Evolutionary conservation across 2,797 vertebrate species (phyloP).

Genomic region (Lepus townsendii): DNA sequence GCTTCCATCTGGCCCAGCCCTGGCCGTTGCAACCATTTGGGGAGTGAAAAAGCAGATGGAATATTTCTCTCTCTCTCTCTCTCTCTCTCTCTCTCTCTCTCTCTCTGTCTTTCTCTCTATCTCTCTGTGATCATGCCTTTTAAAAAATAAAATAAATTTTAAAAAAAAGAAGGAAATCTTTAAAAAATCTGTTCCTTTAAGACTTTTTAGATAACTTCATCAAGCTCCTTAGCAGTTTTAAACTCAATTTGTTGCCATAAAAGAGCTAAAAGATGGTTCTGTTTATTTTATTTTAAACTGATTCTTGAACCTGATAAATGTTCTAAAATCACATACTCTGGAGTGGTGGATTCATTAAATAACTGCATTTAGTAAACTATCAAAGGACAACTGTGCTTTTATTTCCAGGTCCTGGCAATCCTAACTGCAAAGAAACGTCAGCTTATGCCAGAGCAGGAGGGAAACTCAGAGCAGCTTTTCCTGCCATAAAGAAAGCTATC

Average conservation of each 20-base stretch:
- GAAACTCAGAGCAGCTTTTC: background rate
- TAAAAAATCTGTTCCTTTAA: background rate
- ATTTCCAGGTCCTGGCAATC: background rate
- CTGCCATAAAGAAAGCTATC: background rate
- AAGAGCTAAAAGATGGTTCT: background rate
- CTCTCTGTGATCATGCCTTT: too few species aligned
- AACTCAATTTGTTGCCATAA: background rate
- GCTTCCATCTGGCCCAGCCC: too few species aligned
- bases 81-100: too few species aligned
- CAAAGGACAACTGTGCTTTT: slow-evolving; percentile 10
- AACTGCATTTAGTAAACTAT: background rate
- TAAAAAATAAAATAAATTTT: background rate
- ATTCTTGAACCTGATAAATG: background rate
- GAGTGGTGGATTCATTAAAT: background rate
- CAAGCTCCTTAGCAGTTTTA: background rate
- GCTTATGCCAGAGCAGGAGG: background rate
- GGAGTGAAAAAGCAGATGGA: too few species aligned
- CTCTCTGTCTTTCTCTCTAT: too few species aligned
- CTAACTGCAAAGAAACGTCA: background rate
- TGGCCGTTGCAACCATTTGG: too few species aligned
- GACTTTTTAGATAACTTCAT: background rate
- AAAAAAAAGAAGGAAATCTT: background rate
- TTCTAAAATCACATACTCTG: background rate
- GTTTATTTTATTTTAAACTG: background rate
- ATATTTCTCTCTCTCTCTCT: too few species aligned